Evolutionary conservation across 1,140 invertebrate genomes (phyloP), one percentile per base, ranked within the genome.

Genomic region (Arion vulgaris): DNA sequence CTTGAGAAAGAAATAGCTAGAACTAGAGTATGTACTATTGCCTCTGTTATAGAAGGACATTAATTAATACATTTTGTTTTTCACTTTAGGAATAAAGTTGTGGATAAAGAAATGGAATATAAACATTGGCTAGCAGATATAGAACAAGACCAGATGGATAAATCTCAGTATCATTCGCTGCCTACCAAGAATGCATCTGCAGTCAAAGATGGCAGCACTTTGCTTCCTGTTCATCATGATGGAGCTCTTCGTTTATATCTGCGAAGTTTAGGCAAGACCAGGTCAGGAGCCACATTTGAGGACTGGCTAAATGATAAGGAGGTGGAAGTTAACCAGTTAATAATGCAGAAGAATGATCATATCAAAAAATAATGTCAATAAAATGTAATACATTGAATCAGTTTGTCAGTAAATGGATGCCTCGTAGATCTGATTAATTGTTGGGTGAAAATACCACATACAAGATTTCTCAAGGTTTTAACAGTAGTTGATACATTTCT

Each of bases 281-380:
- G 83, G 32, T 79, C 85, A 0, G 88, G 87, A 13, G 84, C 86
- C 34, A 81, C 81, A 0, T 89, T 87, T 68, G 86, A 88, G 39
- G 86, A 89, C 57, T 89, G 88, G 88, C 77, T 89, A 66, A 80
- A 85, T 45, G 78, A 86, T n/a, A 89, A 89, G 68, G 88, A 88
- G 75, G 78, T 77, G 34, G 86, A 89, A 68, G n/a, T 88, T 11
- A 82, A 62, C n/a, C 4, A 74, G 19, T 66, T 85, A 51, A 36
- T 81, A 2, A 72, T 28, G 45, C 5, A 81, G 69, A 73, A 45
- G 38, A 73, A 26, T n/a, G 15, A 13, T 26, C 1, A 45, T 41
- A 32, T 39, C 0, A 1, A 15, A 39, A 15, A 38, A 73, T 39
- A 5, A 5, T 17, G 71, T 45, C 41, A 45, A 15, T 45, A 15